phyloP scores from a whole-genome alignment of 2,888 invertebrate genomes.

The Coleophora deauratella region DNA sequence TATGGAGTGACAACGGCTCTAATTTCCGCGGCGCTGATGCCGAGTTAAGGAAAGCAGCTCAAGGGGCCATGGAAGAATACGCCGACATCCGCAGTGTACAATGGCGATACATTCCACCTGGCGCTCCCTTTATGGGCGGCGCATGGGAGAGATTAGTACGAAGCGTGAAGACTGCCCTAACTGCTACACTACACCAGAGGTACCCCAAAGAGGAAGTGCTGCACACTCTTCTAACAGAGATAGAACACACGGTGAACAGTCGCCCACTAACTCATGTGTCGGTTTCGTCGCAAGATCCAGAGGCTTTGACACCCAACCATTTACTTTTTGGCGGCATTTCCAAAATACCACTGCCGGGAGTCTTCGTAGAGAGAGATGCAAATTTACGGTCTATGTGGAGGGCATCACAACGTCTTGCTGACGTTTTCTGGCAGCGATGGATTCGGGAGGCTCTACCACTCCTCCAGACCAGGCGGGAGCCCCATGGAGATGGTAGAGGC shows the following conservation, averaged over 20 bases:
- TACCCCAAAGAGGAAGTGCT: constrained; percentile 10
- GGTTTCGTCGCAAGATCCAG: constrained; percentile 14
- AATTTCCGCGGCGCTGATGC: background rate
- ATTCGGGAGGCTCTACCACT: background rate
- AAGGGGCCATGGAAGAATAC: background rate
- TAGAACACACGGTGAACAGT: constrained; percentile 10
- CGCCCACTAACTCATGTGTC: constrained; percentile 21
- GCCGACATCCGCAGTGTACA: background rate
- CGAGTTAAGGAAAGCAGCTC: background rate
- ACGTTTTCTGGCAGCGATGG: constrained; percentile 12
- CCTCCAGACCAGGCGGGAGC: background rate
- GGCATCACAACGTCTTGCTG: constrained; percentile 5
- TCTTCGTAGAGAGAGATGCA: constrained; percentile 3
- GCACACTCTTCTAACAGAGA: constrained; percentile 10
- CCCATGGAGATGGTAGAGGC: background rate
- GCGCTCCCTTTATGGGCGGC: constrained; percentile 13
- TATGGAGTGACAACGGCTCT: constrained; percentile 1
- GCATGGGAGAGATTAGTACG: constrained; percentile 17
- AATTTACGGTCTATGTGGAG: constrained; percentile 2
- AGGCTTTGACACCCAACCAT: constrained; percentile 19
- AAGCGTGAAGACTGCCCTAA: constrained; percentile 13
- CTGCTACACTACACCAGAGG: constrained; percentile 3
- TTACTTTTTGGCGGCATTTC: constrained; percentile 7
- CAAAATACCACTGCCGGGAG: constrained; percentile 1
- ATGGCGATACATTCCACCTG: constrained; percentile 2